phyloP scores from a whole-genome alignment of 92 coral and sea anemone genomes.

The Chrysogorgia sp. region DNA sequence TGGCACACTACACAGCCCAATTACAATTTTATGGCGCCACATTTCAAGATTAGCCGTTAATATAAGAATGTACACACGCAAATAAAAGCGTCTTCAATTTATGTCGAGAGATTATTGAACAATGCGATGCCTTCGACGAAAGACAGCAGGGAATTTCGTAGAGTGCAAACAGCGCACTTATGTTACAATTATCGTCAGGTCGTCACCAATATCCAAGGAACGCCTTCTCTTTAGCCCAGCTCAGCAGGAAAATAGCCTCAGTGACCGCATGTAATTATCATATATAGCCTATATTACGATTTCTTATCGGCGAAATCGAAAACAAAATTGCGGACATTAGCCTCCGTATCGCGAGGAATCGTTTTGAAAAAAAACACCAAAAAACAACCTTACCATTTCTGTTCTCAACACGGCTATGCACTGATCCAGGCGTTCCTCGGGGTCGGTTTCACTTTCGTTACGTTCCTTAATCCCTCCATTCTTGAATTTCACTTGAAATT shows the following conservation, averaged over 20 bases:
- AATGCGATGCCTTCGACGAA: background rate
- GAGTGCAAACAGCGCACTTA: too few relatives aligned
- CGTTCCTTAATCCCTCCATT: background rate
- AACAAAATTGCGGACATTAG: conserved; percentile 17
- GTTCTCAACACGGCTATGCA: conserved; percentile 15
- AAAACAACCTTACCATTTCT: conserved; percentile 27
- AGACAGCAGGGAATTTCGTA: too few relatives aligned
- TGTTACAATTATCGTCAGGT: too few relatives aligned
- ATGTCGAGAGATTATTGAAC: background rate
- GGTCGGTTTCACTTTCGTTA: background rate
- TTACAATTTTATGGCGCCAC: background rate
- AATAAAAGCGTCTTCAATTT: background rate
- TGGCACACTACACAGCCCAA: background rate
- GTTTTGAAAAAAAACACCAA: background rate
- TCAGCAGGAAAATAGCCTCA: background rate
- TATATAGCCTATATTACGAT: too few relatives aligned
- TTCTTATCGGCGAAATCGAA: conserved; percentile 3
- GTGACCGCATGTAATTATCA: too few relatives aligned
- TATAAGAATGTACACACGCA: conserved; percentile 25
- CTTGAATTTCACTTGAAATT: conserved; percentile 8
- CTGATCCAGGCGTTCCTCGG: conserved; percentile 30
- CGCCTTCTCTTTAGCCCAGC: background rate
- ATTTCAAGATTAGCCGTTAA: conserved; percentile 22
- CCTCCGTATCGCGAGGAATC: too few relatives aligned
- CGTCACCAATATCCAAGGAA: background rate